These are phyloP conservation scores for Seriola dumerili DNA, from an alignment of 2,113 vertebrate species.

Conservation along the genomic window DNA sequence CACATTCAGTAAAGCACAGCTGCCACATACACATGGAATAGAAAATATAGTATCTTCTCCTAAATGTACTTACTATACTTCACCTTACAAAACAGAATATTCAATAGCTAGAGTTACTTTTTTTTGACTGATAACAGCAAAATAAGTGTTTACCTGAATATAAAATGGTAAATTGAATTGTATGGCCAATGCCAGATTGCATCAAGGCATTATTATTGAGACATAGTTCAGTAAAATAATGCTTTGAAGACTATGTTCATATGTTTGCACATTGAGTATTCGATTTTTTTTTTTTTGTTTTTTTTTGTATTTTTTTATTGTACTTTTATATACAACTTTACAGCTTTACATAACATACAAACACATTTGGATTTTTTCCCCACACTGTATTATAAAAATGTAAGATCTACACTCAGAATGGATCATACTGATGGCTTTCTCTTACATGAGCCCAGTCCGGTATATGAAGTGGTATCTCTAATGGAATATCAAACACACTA, in stretches of 20 bases:
- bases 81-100: conserved; percentile 65
- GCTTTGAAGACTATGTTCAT: conserved; percentile 41
- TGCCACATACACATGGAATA: conserved; percentile 45
- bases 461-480: conserved; percentile 26
- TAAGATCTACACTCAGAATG: conserved; percentile 37
- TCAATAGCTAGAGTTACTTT: conserved; percentile 30
- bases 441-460: conserved; percentile 37
- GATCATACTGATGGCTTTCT: conserved; percentile 62
- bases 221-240: conserved; percentile 41
- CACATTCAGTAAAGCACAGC: conserved; percentile 56
- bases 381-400: conserved; percentile 59
- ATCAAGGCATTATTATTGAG: conserved; percentile 39
- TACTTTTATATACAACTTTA: conserved; percentile 66
- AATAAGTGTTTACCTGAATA: conserved; percentile 55
- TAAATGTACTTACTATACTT: conserved; percentile 50
- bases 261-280: conserved; percentile 34
- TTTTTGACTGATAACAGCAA: conserved; percentile 37
- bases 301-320: conserved; percentile 27
- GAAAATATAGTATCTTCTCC: conserved; percentile 52
- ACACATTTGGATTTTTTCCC: conserved; percentile 31
- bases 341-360: conserved; percentile 66
- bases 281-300: conserved; percentile 12
- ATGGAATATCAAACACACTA: conserved; percentile 28
- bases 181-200: conserved; percentile 9
- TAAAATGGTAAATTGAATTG: conserved; percentile 54